Evolutionary conservation across 2,888 invertebrate species (phyloP).

Genomic region (Exephanes ischioxanthus): DNA sequence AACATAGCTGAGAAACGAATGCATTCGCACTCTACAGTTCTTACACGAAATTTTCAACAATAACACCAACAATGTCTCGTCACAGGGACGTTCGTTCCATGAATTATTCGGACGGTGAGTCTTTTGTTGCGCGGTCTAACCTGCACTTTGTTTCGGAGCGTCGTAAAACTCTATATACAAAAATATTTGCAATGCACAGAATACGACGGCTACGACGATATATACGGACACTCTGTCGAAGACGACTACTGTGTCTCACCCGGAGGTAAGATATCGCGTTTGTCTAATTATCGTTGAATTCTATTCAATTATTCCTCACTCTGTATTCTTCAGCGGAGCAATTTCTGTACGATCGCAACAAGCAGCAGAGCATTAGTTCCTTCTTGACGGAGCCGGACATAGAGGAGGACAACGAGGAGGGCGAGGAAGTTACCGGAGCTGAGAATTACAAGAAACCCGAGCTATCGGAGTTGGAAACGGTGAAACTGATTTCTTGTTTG

Average conservation of each 20-base stretch:
- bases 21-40: background rate
- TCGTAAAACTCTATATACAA: constrained; percentile 26
- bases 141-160: constrained; percentile 18
- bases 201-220: constrained; percentile 95
- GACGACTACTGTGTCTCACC: constrained; percentile 97
- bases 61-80: constrained; percentile 89
- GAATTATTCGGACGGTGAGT: constrained; percentile 92
- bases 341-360: constrained; percentile 94
- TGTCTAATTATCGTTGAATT: background rate
- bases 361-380: constrained; percentile 90
- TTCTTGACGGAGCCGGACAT: constrained; percentile 91
- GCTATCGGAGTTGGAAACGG: constrained; percentile 90
- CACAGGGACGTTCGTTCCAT: constrained; percentile 94
- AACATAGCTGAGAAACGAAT: constrained; percentile 22
- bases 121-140: constrained; percentile 18
- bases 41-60: background rate
- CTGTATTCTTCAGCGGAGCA: constrained; percentile 86
- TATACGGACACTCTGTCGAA: constrained; percentile 97
- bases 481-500: constrained; percentile 92
- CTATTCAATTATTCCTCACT: background rate
- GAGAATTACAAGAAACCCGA: constrained; percentile 84
- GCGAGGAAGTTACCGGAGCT: constrained; percentile 86
- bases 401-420: constrained; percentile 90
- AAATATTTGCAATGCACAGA: constrained; percentile 86
- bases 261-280: constrained; percentile 87